phyloP scores from a whole-genome alignment of 2,797 vertebrate genomes.

The Rhinatrema bivittatum region DNA sequence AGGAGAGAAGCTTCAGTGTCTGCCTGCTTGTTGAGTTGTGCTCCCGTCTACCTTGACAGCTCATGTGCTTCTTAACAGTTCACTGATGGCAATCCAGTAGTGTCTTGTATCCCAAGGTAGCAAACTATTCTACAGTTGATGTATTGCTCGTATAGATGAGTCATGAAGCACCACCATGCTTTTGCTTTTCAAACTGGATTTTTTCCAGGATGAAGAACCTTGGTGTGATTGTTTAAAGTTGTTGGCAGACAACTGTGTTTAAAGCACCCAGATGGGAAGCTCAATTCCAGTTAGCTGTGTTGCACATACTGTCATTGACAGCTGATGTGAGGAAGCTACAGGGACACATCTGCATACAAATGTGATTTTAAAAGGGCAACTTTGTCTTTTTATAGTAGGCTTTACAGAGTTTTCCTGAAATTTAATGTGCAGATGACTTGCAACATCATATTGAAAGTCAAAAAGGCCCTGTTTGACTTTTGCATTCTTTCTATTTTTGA shows the following conservation, averaged over 20 bases:
- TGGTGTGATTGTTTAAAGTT: constrained; percentile 33
- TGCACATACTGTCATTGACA: constrained; percentile 39
- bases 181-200: constrained; percentile 36
- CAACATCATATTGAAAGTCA: constrained; percentile 35
- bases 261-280: constrained; percentile 68
- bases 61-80: constrained; percentile 38
- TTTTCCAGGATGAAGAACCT: constrained; percentile 25
- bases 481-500: no score
- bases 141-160: constrained; percentile 41
- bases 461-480: constrained; percentile 22
- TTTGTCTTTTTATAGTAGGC: constrained; percentile 30
- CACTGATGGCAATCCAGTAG: constrained; percentile 7
- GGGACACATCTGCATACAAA: constrained; percentile 52
- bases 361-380: constrained; percentile 49
- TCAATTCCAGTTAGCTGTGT: constrained; percentile 40
- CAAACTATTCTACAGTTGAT: constrained; percentile 22
- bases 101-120: constrained; percentile 18
- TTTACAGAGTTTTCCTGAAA: constrained; percentile 31
- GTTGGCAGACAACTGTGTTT: constrained; percentile 58
- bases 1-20: constrained; percentile 22
- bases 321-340: constrained; percentile 25
- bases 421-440: constrained; percentile 31
- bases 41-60: constrained; percentile 30
- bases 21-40: constrained; percentile 24
- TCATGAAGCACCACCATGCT: constrained; percentile 24